phyloP scores from a whole-genome alignment of 2,888 invertebrate species.

The Gryllus longicercus region DNA sequence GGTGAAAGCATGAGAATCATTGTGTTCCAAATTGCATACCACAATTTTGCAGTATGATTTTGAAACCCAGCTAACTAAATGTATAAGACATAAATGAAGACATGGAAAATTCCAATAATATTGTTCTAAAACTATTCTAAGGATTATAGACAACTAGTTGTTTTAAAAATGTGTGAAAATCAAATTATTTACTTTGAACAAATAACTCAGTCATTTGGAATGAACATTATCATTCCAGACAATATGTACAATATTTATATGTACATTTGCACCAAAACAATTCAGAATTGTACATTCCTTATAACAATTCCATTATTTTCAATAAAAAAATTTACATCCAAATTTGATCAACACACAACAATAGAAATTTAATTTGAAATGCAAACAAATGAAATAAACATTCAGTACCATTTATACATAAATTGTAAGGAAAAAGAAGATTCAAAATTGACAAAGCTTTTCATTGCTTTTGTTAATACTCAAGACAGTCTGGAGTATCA shows the following conservation, averaged over 20 bases:
- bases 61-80: background rate
- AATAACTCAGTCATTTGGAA: constrained; percentile 21
- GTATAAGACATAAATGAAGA: background rate
- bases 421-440: background rate
- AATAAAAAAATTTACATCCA: background rate
- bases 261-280: background rate
- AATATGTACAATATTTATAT: background rate
- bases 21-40: too few species aligned
- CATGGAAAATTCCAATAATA: background rate
- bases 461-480: constrained; percentile 5
- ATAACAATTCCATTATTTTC: background rate
- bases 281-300: constrained; percentile 5
- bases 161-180: constrained; percentile 25
- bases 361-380: constrained; percentile 1
- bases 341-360: background rate
- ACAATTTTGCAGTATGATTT: too few species aligned
- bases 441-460: background rate
- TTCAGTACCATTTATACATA: background rate
- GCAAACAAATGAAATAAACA: background rate
- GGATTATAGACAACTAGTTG: constrained; percentile 19
- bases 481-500: constrained; percentile 1
- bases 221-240: constrained; percentile 2
- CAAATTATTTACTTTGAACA: constrained; percentile 23
- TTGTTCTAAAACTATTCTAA: background rate
- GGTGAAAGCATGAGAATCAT: background rate